phyloP scores from a whole-genome alignment of 2,888 invertebrate genomes.

The Synanthedon andrenaeformis region DNA sequence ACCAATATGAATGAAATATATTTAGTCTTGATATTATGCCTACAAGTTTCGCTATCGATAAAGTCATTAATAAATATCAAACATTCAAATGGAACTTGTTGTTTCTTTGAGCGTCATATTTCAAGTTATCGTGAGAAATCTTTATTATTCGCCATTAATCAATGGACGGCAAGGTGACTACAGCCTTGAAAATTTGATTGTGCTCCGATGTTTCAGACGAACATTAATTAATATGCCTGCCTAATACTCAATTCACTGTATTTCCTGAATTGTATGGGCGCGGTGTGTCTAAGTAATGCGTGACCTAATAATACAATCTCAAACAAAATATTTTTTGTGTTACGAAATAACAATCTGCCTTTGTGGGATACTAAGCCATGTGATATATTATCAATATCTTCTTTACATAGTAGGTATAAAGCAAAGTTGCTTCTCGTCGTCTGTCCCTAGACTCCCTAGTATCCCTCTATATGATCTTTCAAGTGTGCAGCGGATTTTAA shows the following conservation, averaged over 20 bases:
- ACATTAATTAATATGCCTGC: neutral
- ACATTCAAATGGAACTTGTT: conserved; percentile 20
- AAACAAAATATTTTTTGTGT: neutral
- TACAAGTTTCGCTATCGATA: conserved; percentile 14
- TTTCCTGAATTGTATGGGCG: neutral
- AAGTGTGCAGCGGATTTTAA: too few relatives aligned
- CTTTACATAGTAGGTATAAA: too few relatives aligned
- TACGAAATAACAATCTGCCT: too few relatives aligned
- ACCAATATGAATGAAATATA: too few relatives aligned
- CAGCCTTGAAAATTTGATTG: conserved; percentile 35
- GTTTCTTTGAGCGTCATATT: conserved; percentile 24
- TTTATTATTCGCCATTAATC: conserved; percentile 45
- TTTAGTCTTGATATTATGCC: too few relatives aligned
- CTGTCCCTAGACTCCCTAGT: too few relatives aligned
- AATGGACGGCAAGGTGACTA: conserved; percentile 37
- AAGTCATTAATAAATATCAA: conserved; percentile 37
- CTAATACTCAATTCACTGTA: neutral
- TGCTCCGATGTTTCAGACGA: conserved; percentile 15
- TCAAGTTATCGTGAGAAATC: conserved; percentile 22
- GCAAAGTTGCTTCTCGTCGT: too few relatives aligned
- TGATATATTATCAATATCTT: too few relatives aligned
- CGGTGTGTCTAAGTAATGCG: conserved; percentile 5
- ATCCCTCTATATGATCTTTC: too few relatives aligned
- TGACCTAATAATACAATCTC: conserved; percentile 11
- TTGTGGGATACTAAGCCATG: too few relatives aligned